phyloP scores from a whole-genome alignment of 2,888 invertebrate species.

The Acleris literana region DNA sequence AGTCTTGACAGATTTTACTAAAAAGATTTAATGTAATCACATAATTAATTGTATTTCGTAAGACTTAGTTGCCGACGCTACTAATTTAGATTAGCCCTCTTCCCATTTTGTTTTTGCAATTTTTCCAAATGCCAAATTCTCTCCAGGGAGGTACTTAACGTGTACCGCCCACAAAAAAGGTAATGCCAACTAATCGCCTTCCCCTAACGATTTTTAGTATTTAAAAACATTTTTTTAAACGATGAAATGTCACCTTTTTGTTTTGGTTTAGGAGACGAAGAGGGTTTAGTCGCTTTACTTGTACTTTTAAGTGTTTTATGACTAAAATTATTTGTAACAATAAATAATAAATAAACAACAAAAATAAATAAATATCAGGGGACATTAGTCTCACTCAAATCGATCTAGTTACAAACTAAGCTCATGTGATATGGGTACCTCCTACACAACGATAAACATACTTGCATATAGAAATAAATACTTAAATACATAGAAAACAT shows the following conservation, averaged over 20 bases:
- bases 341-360: too few relatives aligned
- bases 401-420: too few relatives aligned
- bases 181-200: slow-evolving; percentile 28
- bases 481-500: too few relatives aligned
- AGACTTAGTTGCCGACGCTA: slow-evolving; percentile 42
- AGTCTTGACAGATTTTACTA: too few relatives aligned
- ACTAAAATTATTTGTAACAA: too few relatives aligned
- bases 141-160: slow-evolving; percentile 27
- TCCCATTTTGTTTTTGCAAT: slow-evolving; percentile 31
- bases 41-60: background rate
- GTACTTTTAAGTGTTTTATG: too few relatives aligned
- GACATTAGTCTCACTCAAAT: too few relatives aligned
- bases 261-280: background rate
- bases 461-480: too few relatives aligned
- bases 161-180: slow-evolving; percentile 20
- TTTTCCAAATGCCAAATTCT: slow-evolving; percentile 34
- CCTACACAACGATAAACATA: too few relatives aligned
- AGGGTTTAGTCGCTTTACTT: too few relatives aligned
- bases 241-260: slow-evolving; percentile 1
- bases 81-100: slow-evolving; percentile 45
- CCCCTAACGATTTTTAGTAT: slow-evolving; percentile 30
- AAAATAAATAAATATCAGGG: too few relatives aligned
- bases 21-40: background rate
- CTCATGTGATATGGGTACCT: too few relatives aligned
- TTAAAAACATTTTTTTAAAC: slow-evolving; percentile 19